Base-by-base conservation (phyloP, 2,113 vertebrate genomes). In the Sylvia atricapilla region DNA sequence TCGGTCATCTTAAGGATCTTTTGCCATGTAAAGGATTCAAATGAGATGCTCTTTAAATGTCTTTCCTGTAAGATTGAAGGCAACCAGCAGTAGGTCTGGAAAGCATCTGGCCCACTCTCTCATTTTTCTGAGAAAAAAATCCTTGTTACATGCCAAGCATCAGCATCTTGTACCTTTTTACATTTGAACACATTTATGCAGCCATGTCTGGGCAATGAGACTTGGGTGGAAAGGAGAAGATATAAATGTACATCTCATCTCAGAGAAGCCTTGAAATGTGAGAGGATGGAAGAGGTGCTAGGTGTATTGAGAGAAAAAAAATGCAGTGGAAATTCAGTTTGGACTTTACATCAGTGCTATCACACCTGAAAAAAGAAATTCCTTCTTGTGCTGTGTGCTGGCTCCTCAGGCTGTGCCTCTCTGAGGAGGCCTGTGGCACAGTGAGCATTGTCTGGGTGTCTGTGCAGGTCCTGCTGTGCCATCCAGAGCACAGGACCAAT, bases 401-500 rank as follows among this genome's bases (percentile, higher is more conserved):
- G 24, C 4, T 66, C 5, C 30, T 70, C 4, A 5, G 28, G 10
- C 43, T 55, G 27, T 41, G n/a, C 17, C 10, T 21, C 15, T 76
- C n/a, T 53, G 46, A 21, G 46, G 82, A 59, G 43, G 10, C 50
- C 15, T 13, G 12, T 59, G 76, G 41, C 50, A 23, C 69, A 41
- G 33, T 4, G 8, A 15, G 58, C 47, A 33, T 9, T 0, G 0
- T 33, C 56, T 35, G 43, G 37, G 31, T 7, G 9, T 39, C 35
- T 35, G 28, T 27, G 55, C 56, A 21, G 49, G 31, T 18, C 47
- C 47, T 16, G 0, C 49, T 35, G 25, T 43, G 74, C 3, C 1
- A 3, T 4, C 0, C 0, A 31, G 31, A 37, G 37, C 37, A 7
- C 0, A 30, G 46, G 20, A 13, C 14, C 37, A 11, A 0, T 24